Base-by-base conservation (phyloP, 2,888 invertebrate genomes). In the Phortica magna region DNA sequence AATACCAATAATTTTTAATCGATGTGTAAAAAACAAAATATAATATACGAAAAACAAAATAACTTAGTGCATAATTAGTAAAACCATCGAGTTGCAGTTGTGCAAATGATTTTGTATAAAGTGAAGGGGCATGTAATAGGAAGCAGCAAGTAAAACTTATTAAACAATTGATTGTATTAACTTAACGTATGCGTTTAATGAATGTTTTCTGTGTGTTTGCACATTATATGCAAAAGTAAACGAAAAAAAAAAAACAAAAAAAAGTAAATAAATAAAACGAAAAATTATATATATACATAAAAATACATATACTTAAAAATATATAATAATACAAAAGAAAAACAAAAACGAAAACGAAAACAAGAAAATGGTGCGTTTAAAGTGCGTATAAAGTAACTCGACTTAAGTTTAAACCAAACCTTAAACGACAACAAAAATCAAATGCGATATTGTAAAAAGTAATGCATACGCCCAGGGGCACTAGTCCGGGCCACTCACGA, bases 81-180 rank as follows among this genome's bases (percentile, higher is more conserved):
- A 42, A 42, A 14, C 39, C 67, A 39, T 42, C 42, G 42, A 67
- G 41, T 64, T 31, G 14, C 14, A 14, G 22, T 22, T 31, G 39
- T 31, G 64, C 64, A 64, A 14, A 31, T 64, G 64, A 64, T 64
- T 64, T 64, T 64, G 64, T 64, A 64, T 64, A 64, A 64, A 61
- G 43, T 9, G 7, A 61, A 61, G 31, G 12, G 22, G 9, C 2
- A 61, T 22, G 4, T 22, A 17, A n/a, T 17, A 17, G 1, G 31
- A 61, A 61, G 5, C 6, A 22, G 31, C 10, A 39, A 14, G n/a
- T 42, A 42, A 5, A 41, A 14, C 9, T 67, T 41, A 64, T 39
- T 64, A 64, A 31, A 64, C 64, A 64, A 64, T 22, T 64, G 3
- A 64, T 64, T 64, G 64, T 64, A 64, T 48, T 48, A 48, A 48